phyloP scores from a whole-genome alignment of 2,888 invertebrate genomes.

The Synergus japonicus region DNA sequence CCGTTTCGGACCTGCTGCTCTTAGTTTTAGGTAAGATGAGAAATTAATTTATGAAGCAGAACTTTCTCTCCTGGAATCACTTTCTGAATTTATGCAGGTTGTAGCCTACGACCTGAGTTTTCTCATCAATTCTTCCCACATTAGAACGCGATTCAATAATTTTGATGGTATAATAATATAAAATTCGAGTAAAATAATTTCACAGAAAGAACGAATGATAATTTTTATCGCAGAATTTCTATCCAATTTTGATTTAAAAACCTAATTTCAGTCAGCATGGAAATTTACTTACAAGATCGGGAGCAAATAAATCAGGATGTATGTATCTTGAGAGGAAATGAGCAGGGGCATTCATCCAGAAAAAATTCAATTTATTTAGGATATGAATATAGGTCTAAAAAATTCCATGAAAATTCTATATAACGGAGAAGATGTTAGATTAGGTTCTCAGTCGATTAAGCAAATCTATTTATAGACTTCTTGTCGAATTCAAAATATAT shows the following conservation, averaged over 20 bases:
- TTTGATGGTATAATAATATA: background rate
- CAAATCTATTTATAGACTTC: background rate
- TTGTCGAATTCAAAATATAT: background rate
- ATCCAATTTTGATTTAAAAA: too few species aligned
- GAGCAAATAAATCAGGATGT: background rate
- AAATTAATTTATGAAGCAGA: background rate
- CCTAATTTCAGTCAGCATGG: background rate
- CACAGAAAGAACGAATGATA: background rate
- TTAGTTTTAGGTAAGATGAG: conserved; percentile 84
- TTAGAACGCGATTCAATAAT: background rate
- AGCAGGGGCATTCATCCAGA: background rate
- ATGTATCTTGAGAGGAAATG: background rate
- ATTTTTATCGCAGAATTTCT: background rate
- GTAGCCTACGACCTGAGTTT: background rate
- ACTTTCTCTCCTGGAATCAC: background rate
- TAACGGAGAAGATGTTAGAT: background rate
- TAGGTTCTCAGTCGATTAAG: background rate
- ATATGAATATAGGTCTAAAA: background rate
- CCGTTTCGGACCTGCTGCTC: conserved; percentile 87
- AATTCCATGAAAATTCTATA: background rate
- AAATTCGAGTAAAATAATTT: background rate
- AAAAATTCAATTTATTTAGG: background rate
- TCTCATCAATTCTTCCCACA: background rate
- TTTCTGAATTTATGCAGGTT: background rate
- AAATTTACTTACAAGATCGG: background rate